These are phyloP conservation scores for Ips typographus DNA, from an alignment of 1,140 invertebrate species.

Conservation along the genomic window DNA sequence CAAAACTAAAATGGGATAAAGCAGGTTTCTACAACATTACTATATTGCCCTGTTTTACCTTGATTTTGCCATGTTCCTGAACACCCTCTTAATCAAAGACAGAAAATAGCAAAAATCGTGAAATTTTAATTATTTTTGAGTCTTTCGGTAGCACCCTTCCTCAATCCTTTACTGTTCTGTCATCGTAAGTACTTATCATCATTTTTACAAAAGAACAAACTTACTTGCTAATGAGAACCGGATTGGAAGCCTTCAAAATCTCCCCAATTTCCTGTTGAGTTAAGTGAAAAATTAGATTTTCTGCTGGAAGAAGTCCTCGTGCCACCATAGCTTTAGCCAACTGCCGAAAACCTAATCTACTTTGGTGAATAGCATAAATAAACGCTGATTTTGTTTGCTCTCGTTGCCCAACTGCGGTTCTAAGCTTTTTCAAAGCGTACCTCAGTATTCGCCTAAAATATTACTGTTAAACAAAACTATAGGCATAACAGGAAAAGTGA, in stretches of 20 bases:
- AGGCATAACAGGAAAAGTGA: not conserved
- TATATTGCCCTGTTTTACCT: not conserved
- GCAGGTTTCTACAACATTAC: not conserved
- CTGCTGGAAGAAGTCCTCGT: constrained; percentile 65
- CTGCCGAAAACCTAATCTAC: constrained; percentile 61
- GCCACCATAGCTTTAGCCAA: constrained; percentile 61
- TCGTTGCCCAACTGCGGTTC: constrained; percentile 61
- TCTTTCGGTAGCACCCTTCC: not conserved
- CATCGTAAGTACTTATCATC: not conserved
- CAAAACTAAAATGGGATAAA: not conserved
- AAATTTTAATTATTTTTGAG: too few species aligned
- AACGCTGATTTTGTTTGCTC: constrained; percentile 69
- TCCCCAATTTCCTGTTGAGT: constrained; percentile 65
- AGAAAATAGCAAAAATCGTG: too few species aligned
- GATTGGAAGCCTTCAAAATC: constrained; percentile 59
- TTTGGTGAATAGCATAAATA: constrained; percentile 60
- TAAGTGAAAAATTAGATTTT: constrained; percentile 70
- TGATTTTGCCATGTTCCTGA: not conserved
- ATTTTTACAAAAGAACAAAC: constrained; percentile 14
- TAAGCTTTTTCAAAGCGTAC: constrained; percentile 60
- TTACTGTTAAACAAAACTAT: not conserved
- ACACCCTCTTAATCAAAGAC: too few species aligned
- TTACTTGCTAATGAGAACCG: constrained; percentile 66
- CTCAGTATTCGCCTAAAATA: constrained; percentile 55
- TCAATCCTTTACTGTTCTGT: not conserved